These are phyloP conservation scores for Nanorana parkeri DNA, from an alignment of 2,113 vertebrate genomes.

Conservation along the genomic window DNA sequence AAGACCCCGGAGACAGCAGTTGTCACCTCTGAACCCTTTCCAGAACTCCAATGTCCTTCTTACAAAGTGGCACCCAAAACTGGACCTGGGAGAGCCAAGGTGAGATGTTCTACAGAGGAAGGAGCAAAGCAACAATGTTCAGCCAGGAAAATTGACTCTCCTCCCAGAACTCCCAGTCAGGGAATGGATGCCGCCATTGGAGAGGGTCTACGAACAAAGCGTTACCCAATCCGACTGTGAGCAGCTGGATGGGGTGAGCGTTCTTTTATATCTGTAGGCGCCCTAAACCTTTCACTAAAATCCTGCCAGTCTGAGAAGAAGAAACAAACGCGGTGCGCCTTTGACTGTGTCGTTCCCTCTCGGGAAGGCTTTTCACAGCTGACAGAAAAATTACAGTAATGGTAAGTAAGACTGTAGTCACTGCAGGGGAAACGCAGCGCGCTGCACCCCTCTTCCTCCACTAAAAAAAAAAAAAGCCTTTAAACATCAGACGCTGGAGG, in stretches of 20 bases:
- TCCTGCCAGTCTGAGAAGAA: background rate
- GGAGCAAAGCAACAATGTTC: no score
- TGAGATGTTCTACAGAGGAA: no score
- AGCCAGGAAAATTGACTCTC: no score
- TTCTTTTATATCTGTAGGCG: background rate
- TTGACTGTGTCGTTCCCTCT: conserved; percentile 14
- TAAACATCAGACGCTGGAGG: conserved; percentile 31
- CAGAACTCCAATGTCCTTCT: no score
- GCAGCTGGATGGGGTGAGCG: background rate
- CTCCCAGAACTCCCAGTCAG: no score
- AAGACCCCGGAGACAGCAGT: no score
- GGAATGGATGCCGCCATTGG: no score
- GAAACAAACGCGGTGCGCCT: background rate
- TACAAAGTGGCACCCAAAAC: no score
- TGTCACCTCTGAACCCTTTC: no score
- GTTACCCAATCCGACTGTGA: no score
- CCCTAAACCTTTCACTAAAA: background rate
- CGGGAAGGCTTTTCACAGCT: conserved; percentile 17
- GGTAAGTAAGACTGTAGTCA: conserved; percentile 7
- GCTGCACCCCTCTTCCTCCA: conserved; percentile 30
- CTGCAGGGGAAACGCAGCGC: conserved; percentile 23
- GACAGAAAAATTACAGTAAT: conserved; percentile 44
- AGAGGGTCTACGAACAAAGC: no score
- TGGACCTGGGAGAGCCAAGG: no score
- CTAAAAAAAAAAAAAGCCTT: conserved; percentile 32